Evolutionary conservation across 1,140 invertebrate species (phyloP).

Genomic region (Phocides pigmalion): DNA sequence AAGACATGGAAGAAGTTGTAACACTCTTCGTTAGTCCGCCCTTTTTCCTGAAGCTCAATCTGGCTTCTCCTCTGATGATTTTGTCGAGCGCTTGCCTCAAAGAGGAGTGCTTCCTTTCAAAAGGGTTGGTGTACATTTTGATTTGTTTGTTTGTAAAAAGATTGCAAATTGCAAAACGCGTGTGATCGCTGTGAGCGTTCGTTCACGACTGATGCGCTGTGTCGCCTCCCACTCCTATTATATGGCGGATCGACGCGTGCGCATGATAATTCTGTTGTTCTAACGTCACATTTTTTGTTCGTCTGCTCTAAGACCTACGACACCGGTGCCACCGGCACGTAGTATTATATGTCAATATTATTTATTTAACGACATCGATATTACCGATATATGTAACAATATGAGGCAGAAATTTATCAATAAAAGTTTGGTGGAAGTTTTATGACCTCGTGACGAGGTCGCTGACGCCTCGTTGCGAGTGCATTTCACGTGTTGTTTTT

Average conservation of each 20-base stretch:
- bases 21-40: slow-evolving; percentile 47
- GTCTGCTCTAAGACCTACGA: slow-evolving; percentile 27
- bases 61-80: slow-evolving; percentile 62
- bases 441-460: too few relatives aligned
- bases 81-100: slow-evolving; percentile 70
- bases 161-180: slow-evolving; percentile 41
- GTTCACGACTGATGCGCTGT: slow-evolving; percentile 46
- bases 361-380: too few relatives aligned
- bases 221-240: slow-evolving; percentile 50
- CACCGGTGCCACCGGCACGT: slow-evolving; percentile 21
- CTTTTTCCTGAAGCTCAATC: slow-evolving; percentile 69
- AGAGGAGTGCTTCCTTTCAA: slow-evolving; percentile 76
- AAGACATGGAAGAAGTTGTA: slow-evolving; percentile 54
- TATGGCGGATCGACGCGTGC: slow-evolving; percentile 43
- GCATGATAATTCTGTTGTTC: slow-evolving; percentile 36
- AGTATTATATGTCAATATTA: too few relatives aligned
- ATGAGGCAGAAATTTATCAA: neutral
- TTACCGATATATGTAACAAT: neutral
- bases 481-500: neutral
- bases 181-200: slow-evolving; percentile 44
- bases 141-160: slow-evolving; percentile 25
- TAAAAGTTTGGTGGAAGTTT: neutral
- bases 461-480: neutral
- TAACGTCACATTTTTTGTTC: slow-evolving; percentile 46
- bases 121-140: slow-evolving; percentile 77